These are phyloP conservation scores for Ecliptopera silaceata DNA, from an alignment of 2,888 invertebrate species.

Conservation along the genomic window DNA sequence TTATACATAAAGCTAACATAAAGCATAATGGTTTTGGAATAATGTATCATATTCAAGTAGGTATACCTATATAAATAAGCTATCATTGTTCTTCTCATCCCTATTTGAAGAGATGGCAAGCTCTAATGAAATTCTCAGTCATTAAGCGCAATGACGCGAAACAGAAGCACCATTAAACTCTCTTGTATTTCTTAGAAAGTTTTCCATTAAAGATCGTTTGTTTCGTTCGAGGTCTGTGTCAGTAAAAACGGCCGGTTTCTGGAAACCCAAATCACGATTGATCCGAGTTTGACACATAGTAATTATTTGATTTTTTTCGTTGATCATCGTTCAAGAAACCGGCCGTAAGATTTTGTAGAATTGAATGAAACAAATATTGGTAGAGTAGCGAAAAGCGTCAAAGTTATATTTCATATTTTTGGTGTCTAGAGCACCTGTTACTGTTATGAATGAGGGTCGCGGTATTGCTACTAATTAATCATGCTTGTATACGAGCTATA, in stretches of 20 bases:
- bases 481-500: no score
- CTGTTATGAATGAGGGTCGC: no score
- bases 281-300: no score
- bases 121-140: conserved; percentile 60
- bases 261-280: no score
- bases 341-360: no score
- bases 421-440: no score
- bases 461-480: no score
- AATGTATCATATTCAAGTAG: background rate
- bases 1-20: background rate
- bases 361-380: no score
- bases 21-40: background rate
- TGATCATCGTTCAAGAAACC: no score
- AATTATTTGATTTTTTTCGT: no score
- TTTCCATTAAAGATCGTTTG: conserved; percentile 30
- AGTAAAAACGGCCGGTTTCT: conserved; percentile 8
- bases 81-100: conserved; percentile 12
- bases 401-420: no score
- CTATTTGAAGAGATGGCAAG: conserved; percentile 35
- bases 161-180: conserved; percentile 50
- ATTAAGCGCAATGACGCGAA: conserved; percentile 69
- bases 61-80: conserved; percentile 8
- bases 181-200: conserved; percentile 29
- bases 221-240: conserved; percentile 11
- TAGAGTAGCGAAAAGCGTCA: no score